Percentiles rank a stretch among this genome's conserved stretches.
Evolutionary conservation across 2,113 vertebrate genomes (phyloP).

Genomic region (Rhadina sibilatrix): DNA sequence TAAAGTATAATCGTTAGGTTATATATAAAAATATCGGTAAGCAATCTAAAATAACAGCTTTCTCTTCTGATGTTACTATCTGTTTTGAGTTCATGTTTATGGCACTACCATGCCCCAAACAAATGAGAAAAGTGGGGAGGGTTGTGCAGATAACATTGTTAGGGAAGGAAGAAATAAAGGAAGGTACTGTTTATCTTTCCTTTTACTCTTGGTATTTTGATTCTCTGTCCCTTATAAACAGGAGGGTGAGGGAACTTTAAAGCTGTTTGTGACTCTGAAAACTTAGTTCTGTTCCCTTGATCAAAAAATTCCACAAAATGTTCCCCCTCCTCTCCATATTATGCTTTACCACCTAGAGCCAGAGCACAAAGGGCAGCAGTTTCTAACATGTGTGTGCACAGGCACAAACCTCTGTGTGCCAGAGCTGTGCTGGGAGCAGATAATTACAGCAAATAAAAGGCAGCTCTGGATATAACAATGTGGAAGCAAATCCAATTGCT

Average conservation of each 20-base stretch:
- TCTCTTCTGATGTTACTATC: slow-evolving; percentile 8
- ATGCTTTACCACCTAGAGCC: not conserved
- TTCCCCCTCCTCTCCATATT: not conserved
- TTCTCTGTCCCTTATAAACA: not conserved
- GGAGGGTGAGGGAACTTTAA: not conserved
- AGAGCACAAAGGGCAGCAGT: not conserved
- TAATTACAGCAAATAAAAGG: slow-evolving; percentile 35
- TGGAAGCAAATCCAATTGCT: slow-evolving; percentile 1
- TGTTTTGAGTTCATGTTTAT: slow-evolving; percentile 45
- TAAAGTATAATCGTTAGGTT: not conserved
- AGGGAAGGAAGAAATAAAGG: slow-evolving; percentile 36
- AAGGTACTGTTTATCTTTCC: slow-evolving; percentile 71
- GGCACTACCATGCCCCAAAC: not conserved
- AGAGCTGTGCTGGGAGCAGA: slow-evolving; percentile 13
- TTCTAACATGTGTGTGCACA: not conserved
- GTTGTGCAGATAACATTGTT: not conserved
- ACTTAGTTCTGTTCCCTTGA: not conserved
- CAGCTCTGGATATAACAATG: slow-evolving; percentile 31
- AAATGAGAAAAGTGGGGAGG: slow-evolving; percentile 5
- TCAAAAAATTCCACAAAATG: not conserved
- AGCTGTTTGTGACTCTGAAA: not conserved
- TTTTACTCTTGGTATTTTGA: slow-evolving; percentile 8
- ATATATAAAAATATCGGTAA: not conserved
- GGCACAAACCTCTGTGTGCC: not conserved
- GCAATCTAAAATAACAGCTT: slow-evolving; percentile 15